Conservation (phyloP, 2,113 vertebrate species). For the Piprites chloris region DNA sequence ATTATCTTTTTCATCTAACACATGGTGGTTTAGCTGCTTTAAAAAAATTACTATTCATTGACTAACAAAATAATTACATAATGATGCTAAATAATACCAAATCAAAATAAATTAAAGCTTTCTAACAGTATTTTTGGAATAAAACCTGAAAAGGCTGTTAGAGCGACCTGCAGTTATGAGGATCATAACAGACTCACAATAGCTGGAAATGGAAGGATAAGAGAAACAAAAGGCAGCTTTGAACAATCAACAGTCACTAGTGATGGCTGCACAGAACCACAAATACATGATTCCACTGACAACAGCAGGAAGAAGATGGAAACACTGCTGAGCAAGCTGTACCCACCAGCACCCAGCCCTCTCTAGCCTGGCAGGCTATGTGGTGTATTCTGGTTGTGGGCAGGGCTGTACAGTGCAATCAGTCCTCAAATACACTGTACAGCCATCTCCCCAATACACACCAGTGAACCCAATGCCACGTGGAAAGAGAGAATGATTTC, state of each 20-base stretch:
- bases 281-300: rapidly evolving
- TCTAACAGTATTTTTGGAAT: background rate
- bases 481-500: background rate
- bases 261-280: background rate
- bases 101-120: background rate
- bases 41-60: background rate
- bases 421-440: rapidly evolving
- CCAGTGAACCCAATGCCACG: background rate
- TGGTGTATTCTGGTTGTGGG: background rate
- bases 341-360: background rate
- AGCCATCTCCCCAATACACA: background rate
- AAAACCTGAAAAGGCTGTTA: background rate
- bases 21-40: background rate
- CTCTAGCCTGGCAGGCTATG: background rate
- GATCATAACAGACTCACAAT: background rate
- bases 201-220: background rate
- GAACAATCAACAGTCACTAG: background rate
- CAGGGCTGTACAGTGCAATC: background rate
- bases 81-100: background rate
- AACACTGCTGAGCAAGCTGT: background rate
- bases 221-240: background rate
- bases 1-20: background rate
- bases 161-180: background rate
- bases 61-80: background rate
- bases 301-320: background rate